Percentiles rank a stretch among this genome's conserved stretches.
Conservation (phyloP, 2,888 invertebrate species). For the Cheilosia soror region DNA sequence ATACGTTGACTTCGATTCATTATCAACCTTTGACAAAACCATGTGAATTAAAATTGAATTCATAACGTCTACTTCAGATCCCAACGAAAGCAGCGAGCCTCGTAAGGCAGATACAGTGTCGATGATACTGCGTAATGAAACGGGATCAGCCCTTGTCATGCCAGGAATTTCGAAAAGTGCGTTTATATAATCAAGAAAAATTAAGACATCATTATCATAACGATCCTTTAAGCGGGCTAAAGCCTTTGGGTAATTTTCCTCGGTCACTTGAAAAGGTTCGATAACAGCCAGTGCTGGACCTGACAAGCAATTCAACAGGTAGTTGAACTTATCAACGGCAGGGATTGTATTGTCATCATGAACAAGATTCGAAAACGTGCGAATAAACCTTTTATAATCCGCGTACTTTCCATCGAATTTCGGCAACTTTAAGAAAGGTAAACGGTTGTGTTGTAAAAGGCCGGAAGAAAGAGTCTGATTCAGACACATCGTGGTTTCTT, state of each 20-base stretch:
- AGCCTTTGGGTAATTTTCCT: constrained; percentile 21
- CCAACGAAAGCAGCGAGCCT: constrained; percentile 8
- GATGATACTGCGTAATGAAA: constrained; percentile 3
- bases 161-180: background rate
- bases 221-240: constrained; percentile 2
- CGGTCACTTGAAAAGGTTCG: constrained; percentile 16
- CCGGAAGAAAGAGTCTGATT: no score
- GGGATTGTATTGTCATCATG: no score
- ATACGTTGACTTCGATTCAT: constrained; percentile 3
- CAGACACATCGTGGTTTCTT: no score
- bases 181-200: constrained; percentile 27
- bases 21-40: background rate
- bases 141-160: constrained; percentile 1
- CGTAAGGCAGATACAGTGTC: background rate
- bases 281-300: constrained; percentile 27
- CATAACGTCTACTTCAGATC: constrained; percentile 7
- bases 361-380: no score
- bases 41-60: constrained; percentile 27
- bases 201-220: constrained; percentile 35
- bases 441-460: no score
- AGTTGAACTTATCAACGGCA: constrained; percentile 12
- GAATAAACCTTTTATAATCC: no score
- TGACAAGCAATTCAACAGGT: constrained; percentile 32
- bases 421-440: no score
- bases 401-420: no score